These are phyloP conservation scores for Dryomyza anilis DNA, from an alignment of 2,888 invertebrate genomes.

Conservation along the genomic window DNA sequence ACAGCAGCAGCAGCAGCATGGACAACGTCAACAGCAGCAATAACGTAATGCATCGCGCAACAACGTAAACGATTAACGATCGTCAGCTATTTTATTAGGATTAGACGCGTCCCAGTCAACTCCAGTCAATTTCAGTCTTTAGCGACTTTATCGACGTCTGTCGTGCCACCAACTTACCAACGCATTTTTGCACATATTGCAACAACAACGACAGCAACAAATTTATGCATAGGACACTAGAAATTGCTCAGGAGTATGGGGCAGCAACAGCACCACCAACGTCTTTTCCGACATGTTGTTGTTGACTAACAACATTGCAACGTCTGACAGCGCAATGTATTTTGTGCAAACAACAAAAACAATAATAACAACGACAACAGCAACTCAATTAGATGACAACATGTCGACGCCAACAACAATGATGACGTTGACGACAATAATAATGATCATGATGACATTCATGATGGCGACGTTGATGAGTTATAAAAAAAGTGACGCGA, in stretches of 20 bases:
- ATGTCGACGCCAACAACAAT: conserved; percentile 31
- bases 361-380: conserved; percentile 31
- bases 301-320: not conserved
- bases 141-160: no score
- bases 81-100: conserved; percentile 38
- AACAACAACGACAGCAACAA: conserved; percentile 1
- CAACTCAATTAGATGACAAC: conserved; percentile 55
- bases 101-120: conserved; percentile 31
- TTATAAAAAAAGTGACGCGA: not conserved
- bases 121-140: no score
- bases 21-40: no score
- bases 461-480: not conserved
- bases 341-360: conserved; percentile 12
- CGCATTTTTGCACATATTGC: not conserved
- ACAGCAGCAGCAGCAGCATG: no score
- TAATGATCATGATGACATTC: conserved; percentile 34
- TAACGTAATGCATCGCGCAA: not conserved
- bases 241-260: not conserved
- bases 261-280: conserved; percentile 3
- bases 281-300: not conserved
- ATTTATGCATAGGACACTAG: not conserved
- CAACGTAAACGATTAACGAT: not conserved
- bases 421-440: conserved; percentile 33
- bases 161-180: no score
- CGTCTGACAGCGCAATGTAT: no score